Base-by-base conservation (phyloP, 2,888 invertebrate species). In the Rhagophthalmus giganteus region DNA sequence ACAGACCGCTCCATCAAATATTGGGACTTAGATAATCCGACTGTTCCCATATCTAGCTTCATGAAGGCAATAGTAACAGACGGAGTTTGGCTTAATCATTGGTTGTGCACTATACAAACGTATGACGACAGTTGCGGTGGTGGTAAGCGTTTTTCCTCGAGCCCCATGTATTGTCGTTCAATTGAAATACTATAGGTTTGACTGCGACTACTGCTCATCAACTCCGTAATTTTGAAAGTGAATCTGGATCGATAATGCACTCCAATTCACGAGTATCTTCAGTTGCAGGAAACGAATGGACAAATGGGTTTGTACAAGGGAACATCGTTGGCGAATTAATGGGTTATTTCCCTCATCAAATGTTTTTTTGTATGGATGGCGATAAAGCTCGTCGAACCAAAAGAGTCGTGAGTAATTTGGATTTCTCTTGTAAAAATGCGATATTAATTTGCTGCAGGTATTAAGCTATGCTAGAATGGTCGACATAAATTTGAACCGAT, bases 1-100 rank as follows among this genome's bases (percentile, higher is more conserved):
- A 74, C 81, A 26, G 88, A 89, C 68, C 83, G 85, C 31, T 76
- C 78, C 44, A 78, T 82, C 13, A 85, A 84, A 72, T 79, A 86
- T 45, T 89, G 88, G 88, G 85, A 89, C 69, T 79, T 87, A 40
- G 71, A 77, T 37, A 73, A 78, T 55, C 65, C 70, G 26, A 67
- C 60, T 13, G 63, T 61, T 20, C 77, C 79, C 1, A 65, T 78
- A 14, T 67, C 61, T 20, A 55, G 54, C n/a, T 30, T 60, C 2
- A 76, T 74, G 55, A 75, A 73, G 48, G 75, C 76, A 30, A 64
- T 76, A 7, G 66, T 78, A n/a, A 72, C 74, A 0, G 76, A 79
- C 61, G 78, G 78, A 4, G 61, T 72, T 28, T 82, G 81, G 80
- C 58, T 79, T 46, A 72, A 69, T 3, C 73, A 80, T 59, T 82